phyloP scores from a whole-genome alignment of 1,140 invertebrate species.

The Holotrichia oblita region DNA sequence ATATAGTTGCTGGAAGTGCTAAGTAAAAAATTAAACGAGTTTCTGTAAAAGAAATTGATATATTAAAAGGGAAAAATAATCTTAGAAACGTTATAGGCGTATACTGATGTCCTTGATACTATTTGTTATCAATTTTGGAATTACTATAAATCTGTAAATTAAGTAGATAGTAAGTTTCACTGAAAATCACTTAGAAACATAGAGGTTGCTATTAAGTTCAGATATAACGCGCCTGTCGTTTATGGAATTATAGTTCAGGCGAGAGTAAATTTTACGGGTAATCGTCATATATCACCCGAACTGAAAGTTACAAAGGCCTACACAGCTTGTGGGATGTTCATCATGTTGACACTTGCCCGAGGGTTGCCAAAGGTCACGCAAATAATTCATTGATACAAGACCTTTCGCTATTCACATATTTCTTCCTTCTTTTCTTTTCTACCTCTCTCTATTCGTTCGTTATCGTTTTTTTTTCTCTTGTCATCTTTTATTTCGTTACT shows the following conservation, averaged over 20 bases:
- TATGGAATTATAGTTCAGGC: background rate
- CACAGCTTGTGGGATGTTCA: constrained; percentile 19
- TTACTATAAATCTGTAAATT: no score
- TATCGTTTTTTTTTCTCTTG: background rate
- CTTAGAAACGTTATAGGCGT: no score
- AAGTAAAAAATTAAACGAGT: no score
- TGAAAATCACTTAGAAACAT: background rate
- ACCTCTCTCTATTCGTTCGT: background rate
- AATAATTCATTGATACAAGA: constrained; percentile 21
- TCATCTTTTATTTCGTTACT: background rate
- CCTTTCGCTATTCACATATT: constrained; percentile 13
- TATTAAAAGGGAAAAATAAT: no score
- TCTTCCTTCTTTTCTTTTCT: background rate
- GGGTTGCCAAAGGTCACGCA: constrained; percentile 18
- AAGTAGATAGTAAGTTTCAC: no score
- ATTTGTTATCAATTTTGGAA: no score
- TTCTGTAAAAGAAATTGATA: no score
- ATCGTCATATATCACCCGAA: constrained; percentile 12
- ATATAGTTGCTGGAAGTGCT: no score
- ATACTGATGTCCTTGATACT: no score
- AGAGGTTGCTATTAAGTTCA: background rate
- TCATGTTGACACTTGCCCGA: constrained; percentile 19
- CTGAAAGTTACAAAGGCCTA: constrained; percentile 12
- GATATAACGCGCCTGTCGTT: background rate
- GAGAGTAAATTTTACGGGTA: constrained; percentile 6